Evolutionary conservation across 2,888 invertebrate genomes (phyloP), one percentile per base, ranked within the genome.

Genomic region (Scrobipalpa costella): DNA sequence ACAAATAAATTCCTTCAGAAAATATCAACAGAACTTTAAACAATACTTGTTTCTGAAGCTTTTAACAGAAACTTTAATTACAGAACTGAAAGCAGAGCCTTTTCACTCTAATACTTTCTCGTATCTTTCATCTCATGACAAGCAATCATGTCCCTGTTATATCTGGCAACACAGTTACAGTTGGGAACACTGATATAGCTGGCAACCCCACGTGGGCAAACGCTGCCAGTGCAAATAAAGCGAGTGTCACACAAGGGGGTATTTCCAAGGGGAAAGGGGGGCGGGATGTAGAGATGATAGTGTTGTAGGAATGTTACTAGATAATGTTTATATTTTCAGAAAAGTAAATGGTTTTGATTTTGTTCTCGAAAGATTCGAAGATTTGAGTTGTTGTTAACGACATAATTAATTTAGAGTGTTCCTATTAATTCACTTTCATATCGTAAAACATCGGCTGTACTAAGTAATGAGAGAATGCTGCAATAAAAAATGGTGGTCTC

Each of bases 211-310:
- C 84, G 83, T 82, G 83, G 76, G 78, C 77, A 83, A 83, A 83
- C 80, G 79, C 76, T 77, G 75, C 76, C 67, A 73, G 82, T 71
- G 80, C 83, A 87, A 87, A 88, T 84, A 88, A 81, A 76, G 80
- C 72, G 81, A 81, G 80, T 81, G 83, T 81, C 83, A 79, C 79
- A 73, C 67, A 71, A 68, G 71, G 64, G 47, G 47, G 47, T 47
- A 15, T 8, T 38, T 67, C 64, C 68, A 65, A 65, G 66, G 64
- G 70, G 67, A 64, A 68, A 64, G 66, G 65, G 66, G 62, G 33
- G 64, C 64, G 69, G 68, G 7, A 38, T 5, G 7, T 38, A 38
- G 38, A 13, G 38, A n/a, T n/a, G n/a, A n/a, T 38, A 27, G 27
- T 27, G 27, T 27, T 27, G 27, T 27, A 5, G 27, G 27, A 27